Evolutionary conservation across 2,113 vertebrate species (phyloP).

Genomic region (Upupa epops): DNA sequence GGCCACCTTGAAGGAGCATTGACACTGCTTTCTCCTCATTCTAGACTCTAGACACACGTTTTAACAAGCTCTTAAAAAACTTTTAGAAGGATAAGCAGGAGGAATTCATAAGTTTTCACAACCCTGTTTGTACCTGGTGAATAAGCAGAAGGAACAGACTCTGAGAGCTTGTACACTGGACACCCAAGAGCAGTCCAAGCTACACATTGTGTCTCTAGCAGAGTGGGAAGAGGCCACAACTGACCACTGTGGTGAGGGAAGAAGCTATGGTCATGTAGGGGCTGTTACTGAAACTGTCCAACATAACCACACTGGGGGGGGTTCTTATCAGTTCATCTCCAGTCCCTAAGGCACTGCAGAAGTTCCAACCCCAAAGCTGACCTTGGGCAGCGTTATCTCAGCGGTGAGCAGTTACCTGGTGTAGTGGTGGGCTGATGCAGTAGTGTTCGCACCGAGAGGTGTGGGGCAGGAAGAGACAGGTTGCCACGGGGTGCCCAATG

Average conservation of each 20-base stretch:
- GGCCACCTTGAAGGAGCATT: not conserved
- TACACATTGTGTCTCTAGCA: not conserved
- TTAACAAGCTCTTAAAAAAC: not conserved
- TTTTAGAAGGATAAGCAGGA: not conserved
- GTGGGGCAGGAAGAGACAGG: slow-evolving; percentile 71
- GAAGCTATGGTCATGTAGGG: fast-evolving
- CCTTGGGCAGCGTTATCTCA: not conserved
- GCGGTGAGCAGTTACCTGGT: slow-evolving; percentile 72
- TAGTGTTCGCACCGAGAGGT: slow-evolving; percentile 63
- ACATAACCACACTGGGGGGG: not conserved
- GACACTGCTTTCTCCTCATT: not conserved
- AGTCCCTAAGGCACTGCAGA: not conserved
- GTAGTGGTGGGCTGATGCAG: slow-evolving; percentile 42
- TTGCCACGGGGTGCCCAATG: slow-evolving; percentile 71
- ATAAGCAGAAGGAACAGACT: not conserved
- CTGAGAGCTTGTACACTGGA: not conserved
- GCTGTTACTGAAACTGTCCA: not conserved
- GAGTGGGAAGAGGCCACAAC: not conserved
- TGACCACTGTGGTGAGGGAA: not conserved
- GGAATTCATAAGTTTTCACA: not conserved
- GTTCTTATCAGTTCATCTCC: not conserved
- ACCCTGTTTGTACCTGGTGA: not conserved
- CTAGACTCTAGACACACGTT: not conserved
- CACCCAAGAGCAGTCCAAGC: not conserved
- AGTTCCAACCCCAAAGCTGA: not conserved